Evolutionary conservation across 2,888 invertebrate species (phyloP), one percentile per base, ranked within the genome.

Genomic region (Thymelicus acteon): DNA sequence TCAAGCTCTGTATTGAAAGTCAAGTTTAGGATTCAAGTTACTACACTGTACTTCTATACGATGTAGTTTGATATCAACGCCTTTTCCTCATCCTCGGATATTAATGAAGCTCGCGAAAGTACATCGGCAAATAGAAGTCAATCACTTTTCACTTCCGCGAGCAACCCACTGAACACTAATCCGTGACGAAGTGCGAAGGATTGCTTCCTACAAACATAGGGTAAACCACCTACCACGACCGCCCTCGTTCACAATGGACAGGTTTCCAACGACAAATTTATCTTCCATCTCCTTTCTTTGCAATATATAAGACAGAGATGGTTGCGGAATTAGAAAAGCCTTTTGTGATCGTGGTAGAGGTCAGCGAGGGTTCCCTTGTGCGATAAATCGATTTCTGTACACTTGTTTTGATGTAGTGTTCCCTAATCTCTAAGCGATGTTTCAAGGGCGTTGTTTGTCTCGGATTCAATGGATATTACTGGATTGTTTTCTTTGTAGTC

Each of bases 321-420:
- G 63, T 0, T 40, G 52, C 15, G 40, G 19, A 6, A 39, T 62
- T 52, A 12, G 40, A 13, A 54, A 40, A 65, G 24, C 40, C 7
- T 13, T 19, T 54, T 40, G 19, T 6, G 54, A 54, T 65, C 64
- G 64, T 65, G 64, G 64, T 65, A 65, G 54, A 49, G 40, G 63
- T 1, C 24, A 40, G 39, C 39, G 52, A 49, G 62, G 19, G 52
- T 10, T 60, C 15, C 40, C 39, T n/a, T 47, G 61, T 12, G 75
- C 79, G 80, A 77, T 83, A 81, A 83, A 85, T 83, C 83, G 83
- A 83, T 84, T 84, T 80, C 74, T 78, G 76, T 75, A 77, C 77
- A 76, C 76, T 79, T 77, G 78, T 75, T 69, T 75, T 74, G 79
- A 77, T 76, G 72, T 63, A 63, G 63, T 63, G 63, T 63, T 63